Percentiles rank a stretch among this genome's conserved stretches.
phyloP scores from a whole-genome alignment of 2,888 invertebrate genomes.

The Drosophila prostipennis region DNA sequence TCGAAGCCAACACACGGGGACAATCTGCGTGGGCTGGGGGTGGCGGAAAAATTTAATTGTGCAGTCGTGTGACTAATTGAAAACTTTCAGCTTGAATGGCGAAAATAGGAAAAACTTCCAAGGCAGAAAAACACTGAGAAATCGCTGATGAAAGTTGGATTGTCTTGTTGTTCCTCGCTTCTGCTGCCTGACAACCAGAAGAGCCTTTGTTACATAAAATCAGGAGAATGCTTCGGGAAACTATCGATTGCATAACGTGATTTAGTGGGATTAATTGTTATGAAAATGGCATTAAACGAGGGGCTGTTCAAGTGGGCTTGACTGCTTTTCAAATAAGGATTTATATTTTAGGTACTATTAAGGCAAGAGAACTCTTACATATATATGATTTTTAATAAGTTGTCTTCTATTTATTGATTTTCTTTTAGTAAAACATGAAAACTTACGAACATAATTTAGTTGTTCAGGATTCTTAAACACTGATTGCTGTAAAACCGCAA shows the following conservation, averaged over 20 bases:
- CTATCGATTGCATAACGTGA: slow-evolving; percentile 29
- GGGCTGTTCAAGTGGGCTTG: neutral
- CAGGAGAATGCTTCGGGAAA: slow-evolving; percentile 12
- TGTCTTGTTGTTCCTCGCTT: slow-evolving; percentile 33
- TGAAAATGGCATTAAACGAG: neutral
- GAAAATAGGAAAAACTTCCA: slow-evolving; percentile 54
- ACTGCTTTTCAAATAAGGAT: too few species aligned
- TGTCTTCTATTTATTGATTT: too few species aligned
- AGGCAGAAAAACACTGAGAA: slow-evolving; percentile 24
- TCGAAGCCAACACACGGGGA: slow-evolving; percentile 8
- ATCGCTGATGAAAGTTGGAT: slow-evolving; percentile 46
- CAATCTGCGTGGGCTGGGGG: slow-evolving; percentile 9
- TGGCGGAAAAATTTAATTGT: slow-evolving; percentile 68
- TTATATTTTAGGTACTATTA: too few species aligned
- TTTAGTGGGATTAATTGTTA: slow-evolving; percentile 26
- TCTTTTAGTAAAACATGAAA: too few species aligned
- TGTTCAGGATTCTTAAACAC: neutral
- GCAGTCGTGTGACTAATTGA: slow-evolving; percentile 75
- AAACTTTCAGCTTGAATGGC: slow-evolving; percentile 62
- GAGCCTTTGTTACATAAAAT: slow-evolving; percentile 11
- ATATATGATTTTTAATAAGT: too few species aligned
- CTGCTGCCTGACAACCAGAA: slow-evolving; percentile 3
- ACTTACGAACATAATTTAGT: too few species aligned
- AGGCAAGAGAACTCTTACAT: too few species aligned
- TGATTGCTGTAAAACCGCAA: neutral